Percentiles rank a stretch among this genome's conserved stretches.
Conservation (phyloP, 2,113 vertebrate genomes). For the Barnardius zonarius region DNA sequence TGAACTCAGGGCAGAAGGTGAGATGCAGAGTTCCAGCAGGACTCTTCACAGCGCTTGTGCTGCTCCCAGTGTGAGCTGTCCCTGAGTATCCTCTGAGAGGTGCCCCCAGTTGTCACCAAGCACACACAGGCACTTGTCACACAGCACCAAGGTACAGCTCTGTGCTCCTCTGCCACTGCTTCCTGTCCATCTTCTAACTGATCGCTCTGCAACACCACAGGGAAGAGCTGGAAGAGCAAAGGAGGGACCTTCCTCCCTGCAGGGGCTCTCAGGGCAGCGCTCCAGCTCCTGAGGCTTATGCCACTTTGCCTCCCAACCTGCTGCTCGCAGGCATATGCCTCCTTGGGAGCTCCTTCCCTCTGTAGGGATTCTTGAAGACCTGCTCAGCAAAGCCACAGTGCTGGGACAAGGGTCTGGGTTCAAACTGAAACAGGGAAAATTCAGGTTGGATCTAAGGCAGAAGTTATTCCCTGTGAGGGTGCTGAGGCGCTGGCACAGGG, state of each 20-base stretch:
- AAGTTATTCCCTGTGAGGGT: neutral
- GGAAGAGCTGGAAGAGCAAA: neutral
- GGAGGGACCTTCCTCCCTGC: neutral
- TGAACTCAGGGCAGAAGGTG: neutral
- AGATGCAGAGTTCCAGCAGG: neutral
- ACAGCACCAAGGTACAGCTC: accelerated
- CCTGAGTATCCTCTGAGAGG: accelerated
- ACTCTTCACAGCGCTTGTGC: neutral
- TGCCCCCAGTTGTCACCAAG: too few species aligned
- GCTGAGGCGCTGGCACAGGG: neutral
- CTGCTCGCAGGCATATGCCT: neutral
- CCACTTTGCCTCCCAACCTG: neutral
- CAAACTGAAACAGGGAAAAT: neutral
- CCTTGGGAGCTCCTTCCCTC: neutral
- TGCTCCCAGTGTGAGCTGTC: neutral
- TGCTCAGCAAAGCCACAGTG: accelerated
- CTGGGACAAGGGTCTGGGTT: neutral
- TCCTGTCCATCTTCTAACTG: accelerated
- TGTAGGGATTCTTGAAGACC: accelerated
- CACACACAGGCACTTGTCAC: accelerated
- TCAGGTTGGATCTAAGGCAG: neutral
- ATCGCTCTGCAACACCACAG: accelerated
- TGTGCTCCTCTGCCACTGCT: accelerated
- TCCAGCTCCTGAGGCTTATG: neutral
- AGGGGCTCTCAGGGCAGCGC: neutral